A percentile compares a stretch with the other conserved stretches of the same genome.
Conservation (phyloP, 2,797 vertebrate genomes). For the Pantherophis alleghaniensis region DNA sequence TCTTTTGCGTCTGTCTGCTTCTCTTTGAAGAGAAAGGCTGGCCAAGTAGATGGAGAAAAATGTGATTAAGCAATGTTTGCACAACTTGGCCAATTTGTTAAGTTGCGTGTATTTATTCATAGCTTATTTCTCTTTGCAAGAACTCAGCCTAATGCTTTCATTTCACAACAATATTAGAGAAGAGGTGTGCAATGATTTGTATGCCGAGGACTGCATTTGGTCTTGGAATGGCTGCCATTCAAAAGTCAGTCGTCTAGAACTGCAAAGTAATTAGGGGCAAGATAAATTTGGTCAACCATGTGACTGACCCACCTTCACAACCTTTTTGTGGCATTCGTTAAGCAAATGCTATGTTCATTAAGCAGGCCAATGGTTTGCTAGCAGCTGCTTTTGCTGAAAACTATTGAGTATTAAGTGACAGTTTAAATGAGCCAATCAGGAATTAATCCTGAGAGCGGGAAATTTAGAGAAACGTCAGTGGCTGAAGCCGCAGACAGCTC, state of each 20-base stretch:
- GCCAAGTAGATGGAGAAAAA: background rate
- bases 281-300: background rate
- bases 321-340: background rate
- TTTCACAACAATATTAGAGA: background rate
- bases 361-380: background rate
- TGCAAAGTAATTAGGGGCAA: background rate
- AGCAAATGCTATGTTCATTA: background rate
- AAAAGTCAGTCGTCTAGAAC: background rate
- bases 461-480: too few relatives aligned
- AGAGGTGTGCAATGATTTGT: background rate
- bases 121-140: background rate
- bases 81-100: constrained; percentile 38
- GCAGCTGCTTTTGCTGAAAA: background rate
- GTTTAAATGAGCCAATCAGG: too few relatives aligned
- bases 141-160: background rate
- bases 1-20: constrained; percentile 29
- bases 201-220: background rate
- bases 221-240: background rate
- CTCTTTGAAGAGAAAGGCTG: constrained; percentile 3
- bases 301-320: background rate
- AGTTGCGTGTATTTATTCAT: constrained; percentile 23
- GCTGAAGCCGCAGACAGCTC: too few relatives aligned
- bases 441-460: too few relatives aligned
- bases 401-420: too few relatives aligned
- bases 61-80: constrained; percentile 20